These are phyloP conservation scores for Drosophila mayaguana DNA, from an alignment of 2,888 invertebrate species.

Conservation along the genomic window DNA sequence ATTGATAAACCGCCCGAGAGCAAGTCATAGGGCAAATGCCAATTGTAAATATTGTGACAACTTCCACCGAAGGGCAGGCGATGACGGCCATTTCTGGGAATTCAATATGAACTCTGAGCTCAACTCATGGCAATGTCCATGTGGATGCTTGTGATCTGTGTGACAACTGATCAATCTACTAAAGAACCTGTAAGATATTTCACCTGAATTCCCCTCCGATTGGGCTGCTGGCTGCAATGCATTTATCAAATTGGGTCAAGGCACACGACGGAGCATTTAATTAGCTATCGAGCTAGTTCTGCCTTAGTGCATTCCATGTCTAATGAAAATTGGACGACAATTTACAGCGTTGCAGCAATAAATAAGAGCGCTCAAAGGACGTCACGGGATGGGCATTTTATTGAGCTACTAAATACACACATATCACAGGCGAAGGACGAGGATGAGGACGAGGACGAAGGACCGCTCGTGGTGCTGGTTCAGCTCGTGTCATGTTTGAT, in stretches of 20 bases:
- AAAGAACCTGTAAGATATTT: not conserved
- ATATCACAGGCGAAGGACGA: conserved; percentile 37
- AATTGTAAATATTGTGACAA: conserved; percentile 51
- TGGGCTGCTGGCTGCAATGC: conserved; percentile 28
- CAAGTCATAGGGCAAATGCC: conserved; percentile 59
- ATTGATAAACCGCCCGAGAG: conserved; percentile 44
- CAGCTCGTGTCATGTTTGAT: conserved; percentile 10
- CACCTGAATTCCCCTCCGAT: conserved; percentile 9
- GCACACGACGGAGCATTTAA: not conserved
- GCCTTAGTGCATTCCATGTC: conserved; percentile 6
- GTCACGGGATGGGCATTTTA: conserved; percentile 5
- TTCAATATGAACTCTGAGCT: conserved; percentile 32
- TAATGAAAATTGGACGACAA: conserved; percentile 34
- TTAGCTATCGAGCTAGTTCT: not conserved
- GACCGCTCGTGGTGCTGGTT: not conserved
- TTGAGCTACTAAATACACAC: conserved; percentile 58
- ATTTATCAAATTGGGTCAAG: conserved; percentile 2
- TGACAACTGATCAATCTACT: not conserved
- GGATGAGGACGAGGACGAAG: conserved; percentile 6
- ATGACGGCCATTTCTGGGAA: conserved; percentile 8
- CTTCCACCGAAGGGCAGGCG: not conserved
- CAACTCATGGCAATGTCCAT: conserved; percentile 8
- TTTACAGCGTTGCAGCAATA: conserved; percentile 32
- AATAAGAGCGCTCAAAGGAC: conserved; percentile 36
- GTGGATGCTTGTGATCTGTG: too few species aligned